Evolutionary conservation across 2,113 vertebrate genomes (phyloP).

Genomic region (Danionella cerebrum): DNA sequence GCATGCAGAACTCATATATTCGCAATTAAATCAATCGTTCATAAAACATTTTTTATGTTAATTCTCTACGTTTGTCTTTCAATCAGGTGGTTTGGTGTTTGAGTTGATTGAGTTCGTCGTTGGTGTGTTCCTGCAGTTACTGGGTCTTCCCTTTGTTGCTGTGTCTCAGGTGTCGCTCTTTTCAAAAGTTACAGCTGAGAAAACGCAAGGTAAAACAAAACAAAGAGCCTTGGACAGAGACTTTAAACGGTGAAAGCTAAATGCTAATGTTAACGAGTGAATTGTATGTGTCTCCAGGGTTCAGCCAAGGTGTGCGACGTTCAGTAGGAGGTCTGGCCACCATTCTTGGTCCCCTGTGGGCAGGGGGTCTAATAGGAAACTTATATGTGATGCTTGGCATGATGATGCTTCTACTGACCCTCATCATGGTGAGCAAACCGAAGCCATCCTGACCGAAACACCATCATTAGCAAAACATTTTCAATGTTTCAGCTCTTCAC

Average conservation of each 20-base stretch:
- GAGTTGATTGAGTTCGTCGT: conserved; percentile 66
- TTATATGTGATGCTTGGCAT: conserved; percentile 72
- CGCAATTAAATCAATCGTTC: no score
- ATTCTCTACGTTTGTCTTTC: neutral
- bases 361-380: conserved; percentile 68
- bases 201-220: conserved; percentile 67
- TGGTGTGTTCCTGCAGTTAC: conserved; percentile 75
- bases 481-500: neutral
- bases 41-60: neutral
- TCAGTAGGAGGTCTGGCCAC: conserved; percentile 74
- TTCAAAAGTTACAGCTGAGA: conserved; percentile 76
- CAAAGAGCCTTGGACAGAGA: neutral
- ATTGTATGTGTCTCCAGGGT: conserved; percentile 52
- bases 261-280: neutral
- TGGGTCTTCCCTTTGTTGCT: conserved; percentile 75
- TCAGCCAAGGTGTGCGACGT: conserved; percentile 73
- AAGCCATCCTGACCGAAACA: neutral
- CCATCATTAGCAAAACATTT: neutral
- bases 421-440: conserved; percentile 63
- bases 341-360: conserved; percentile 77
- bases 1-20: no score
- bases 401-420: conserved; percentile 70
- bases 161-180: conserved; percentile 79
- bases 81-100: conserved; percentile 57
- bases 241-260: neutral